Base-by-base conservation (phyloP, 2,888 invertebrate genomes). In the Ectemnius lituratus region DNA sequence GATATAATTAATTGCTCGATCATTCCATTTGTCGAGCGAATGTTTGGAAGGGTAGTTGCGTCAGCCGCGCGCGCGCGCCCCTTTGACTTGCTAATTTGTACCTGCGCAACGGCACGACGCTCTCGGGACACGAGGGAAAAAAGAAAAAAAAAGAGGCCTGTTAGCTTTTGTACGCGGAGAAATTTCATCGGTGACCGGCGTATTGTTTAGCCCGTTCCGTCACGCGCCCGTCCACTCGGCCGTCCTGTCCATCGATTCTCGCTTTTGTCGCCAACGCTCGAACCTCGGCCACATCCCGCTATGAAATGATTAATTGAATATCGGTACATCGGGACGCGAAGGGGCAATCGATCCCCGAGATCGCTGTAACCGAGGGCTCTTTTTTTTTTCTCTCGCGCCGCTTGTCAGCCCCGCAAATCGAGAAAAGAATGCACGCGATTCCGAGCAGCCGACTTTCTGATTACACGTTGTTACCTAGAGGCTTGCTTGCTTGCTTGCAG, bases 261-360 rank as follows among this genome's bases (percentile, higher is more conserved):
- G 83, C 83, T 84, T 84, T 84, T 83, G 84, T 80, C 83, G 81
- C 76, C 8, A 37, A 47, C 60, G 67, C 61, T 72, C 72, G 83
- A 83, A 76, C 76, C 78, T 76, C 80, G 72, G 70, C 75, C 76
- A 84, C 74, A n/a, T 8, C 8, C 75, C 82, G 77, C 79, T 80
- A 75, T 37, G 37, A 84, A 83, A 84, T 83, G 83, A 83, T 83
- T 83, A 83, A 83, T 83, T 75, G 83, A 84, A 84, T 83, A 82
- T 82, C 75, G 82, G 79, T 78, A 79, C 70, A 79, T 84, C 79
- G 75, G 66, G 61, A 20, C 67, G 62, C 73, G 23, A 62, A 67
- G 64, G 58, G 62, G 52, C 77, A 72, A 84, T 82, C 84, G 82
- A 84, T 84, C 72, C 62, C 72, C 61, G 70, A 71, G 67, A 62